Evolutionary conservation across 2,113 vertebrate genomes (phyloP), one percentile per base, ranked within the genome.

Genomic region (Gallinago undulata): DNA sequence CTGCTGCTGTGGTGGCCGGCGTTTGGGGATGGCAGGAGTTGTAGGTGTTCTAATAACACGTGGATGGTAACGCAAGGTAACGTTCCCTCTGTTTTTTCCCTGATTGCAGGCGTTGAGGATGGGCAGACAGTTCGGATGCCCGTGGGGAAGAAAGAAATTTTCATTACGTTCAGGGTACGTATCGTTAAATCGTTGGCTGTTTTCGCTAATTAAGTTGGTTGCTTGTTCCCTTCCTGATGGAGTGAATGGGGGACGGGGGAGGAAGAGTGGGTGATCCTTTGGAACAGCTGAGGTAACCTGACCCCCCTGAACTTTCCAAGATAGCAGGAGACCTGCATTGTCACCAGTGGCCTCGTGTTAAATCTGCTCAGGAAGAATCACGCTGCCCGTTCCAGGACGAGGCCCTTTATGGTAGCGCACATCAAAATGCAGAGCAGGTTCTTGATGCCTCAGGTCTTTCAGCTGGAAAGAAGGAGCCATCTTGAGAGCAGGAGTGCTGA

Each of bases 101-200:
- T 53, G 51, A 9, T 82, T 68, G 18, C 85, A 99, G 99, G 99
- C 14, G 98, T 99, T 60, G 99, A 99, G 95, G 98, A 99, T 11
- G 99, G 99, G 48, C 99, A 99, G 97, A 99, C 99, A 1, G 99
- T 99, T 74, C 98, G 99, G 92, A 99, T 99, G 99, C 99, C 99
- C 11, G 98, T 99, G 69, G 99, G 99, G 56, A 99, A 98, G 97
- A 99, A 98, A 83, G 99, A 99, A 95, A 98, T 99, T 94, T 99
- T 99, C 95, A 98, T 99, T 85, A 99, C 99, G 0, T 99, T 99
- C 96, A 98, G 98, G 98, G 99, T 99, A 95, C 33, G 98, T 98
- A 45, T 50, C 2, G 1, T 51, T 22, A 8, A 1, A 6, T 10
- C 9, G 12, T 14, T 13, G 22, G 14, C 8, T 45, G 27, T n/a